Evolutionary conservation across 2,888 invertebrate species (phyloP).

Genomic region (Leucoma salicis): DNA sequence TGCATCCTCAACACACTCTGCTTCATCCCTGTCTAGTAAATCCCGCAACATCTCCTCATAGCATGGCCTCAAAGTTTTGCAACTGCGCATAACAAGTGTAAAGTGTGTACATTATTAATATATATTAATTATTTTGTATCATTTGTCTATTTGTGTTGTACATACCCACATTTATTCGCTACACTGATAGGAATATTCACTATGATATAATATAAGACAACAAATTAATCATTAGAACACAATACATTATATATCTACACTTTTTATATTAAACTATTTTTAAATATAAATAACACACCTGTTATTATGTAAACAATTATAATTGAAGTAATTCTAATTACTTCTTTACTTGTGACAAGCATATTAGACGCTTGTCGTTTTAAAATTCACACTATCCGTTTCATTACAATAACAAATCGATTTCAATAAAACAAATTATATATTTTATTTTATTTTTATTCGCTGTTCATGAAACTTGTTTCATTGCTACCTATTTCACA

Average conservation of each 20-base stretch:
- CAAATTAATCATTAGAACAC: not conserved
- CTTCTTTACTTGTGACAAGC: not conserved
- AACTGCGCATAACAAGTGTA: constrained; percentile 44
- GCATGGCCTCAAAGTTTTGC: constrained; percentile 50
- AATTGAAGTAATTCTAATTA: not conserved
- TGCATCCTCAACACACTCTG: constrained; percentile 58
- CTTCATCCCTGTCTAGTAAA: constrained; percentile 51
- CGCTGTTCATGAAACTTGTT: not conserved
- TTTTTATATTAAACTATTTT: too few relatives aligned
- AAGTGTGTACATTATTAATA: not conserved
- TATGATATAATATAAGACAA: constrained; percentile 18
- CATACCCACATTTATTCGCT: constrained; percentile 7
- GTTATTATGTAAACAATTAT: not conserved
- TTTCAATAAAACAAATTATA: constrained; percentile 26
- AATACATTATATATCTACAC: not conserved
- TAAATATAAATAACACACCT: not conserved
- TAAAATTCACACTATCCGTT: not conserved
- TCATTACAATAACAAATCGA: constrained; percentile 1
- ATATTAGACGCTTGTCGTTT: not conserved
- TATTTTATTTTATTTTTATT: constrained; percentile 13
- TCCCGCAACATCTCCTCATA: constrained; percentile 52
- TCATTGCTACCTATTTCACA: constrained; percentile 16
- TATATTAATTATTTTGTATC: too few relatives aligned
- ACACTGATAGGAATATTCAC: constrained; percentile 11
- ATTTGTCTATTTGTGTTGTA: too few relatives aligned